A percentile compares a stretch with the other conserved stretches of the same genome.
Conservation (phyloP, 2,113 vertebrate genomes). For the Lepisosteus oculatus region DNA sequence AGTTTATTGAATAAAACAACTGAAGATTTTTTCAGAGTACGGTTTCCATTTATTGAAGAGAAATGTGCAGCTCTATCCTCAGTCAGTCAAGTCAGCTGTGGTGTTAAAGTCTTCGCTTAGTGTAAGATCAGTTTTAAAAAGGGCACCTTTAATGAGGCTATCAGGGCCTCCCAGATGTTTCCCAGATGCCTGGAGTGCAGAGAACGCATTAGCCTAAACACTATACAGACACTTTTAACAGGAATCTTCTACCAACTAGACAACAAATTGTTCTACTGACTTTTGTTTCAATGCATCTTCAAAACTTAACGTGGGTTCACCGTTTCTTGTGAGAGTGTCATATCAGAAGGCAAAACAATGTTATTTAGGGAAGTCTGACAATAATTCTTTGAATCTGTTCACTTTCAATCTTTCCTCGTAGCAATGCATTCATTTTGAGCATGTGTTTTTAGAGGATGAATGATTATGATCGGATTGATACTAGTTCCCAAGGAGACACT, state of each 20-base stretch:
- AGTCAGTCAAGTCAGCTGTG: not conserved
- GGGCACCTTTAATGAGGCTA: not conserved
- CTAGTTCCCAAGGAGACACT: conserved; percentile 36
- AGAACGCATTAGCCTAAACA: too few species aligned
- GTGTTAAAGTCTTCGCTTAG: not conserved
- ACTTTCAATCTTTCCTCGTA: too few species aligned
- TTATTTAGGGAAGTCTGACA: too few species aligned
- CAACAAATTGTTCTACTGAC: too few species aligned
- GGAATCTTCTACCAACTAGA: too few species aligned
- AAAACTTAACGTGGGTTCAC: too few species aligned
- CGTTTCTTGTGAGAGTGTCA: too few species aligned
- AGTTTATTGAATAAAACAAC: conserved; percentile 20
- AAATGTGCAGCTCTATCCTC: not conserved
- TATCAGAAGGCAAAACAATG: too few species aligned
- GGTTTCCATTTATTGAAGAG: conserved; percentile 10
- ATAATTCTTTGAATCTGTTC: too few species aligned
- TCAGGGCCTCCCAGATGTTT: not conserved
- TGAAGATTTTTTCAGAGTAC: conserved; percentile 3
- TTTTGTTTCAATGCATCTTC: too few species aligned
- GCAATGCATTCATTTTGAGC: conserved; percentile 15
- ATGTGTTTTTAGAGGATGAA: conserved; percentile 39
- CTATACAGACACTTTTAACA: too few species aligned
- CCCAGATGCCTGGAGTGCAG: not conserved
- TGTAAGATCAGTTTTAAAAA: not conserved
- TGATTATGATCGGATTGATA: conserved; percentile 50